Percentiles rank a stretch among this genome's conserved stretches.
These are phyloP conservation scores for Tylochromis polylepis DNA, from an alignment of 2,113 vertebrate genomes.

Conservation along the genomic window DNA sequence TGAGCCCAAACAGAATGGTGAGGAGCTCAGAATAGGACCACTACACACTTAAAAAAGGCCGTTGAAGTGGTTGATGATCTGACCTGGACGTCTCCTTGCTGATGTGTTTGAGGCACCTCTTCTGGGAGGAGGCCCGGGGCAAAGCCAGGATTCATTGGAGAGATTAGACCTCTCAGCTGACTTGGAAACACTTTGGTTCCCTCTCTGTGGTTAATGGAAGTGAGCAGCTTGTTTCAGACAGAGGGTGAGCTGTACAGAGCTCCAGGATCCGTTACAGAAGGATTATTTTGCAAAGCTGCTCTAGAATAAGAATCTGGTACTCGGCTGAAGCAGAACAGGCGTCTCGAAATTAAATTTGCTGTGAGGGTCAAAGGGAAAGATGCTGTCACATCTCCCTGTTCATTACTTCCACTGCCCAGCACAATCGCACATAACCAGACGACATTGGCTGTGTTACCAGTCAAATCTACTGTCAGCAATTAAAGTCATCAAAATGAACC, in stretches of 20 bases:
- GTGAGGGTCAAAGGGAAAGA: background rate
- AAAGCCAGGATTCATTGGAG: no score
- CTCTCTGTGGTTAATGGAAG: no score
- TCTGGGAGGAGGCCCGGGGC: no score
- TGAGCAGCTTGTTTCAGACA: background rate
- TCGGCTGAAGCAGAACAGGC: background rate
- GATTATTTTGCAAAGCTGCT: background rate
- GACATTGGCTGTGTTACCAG: background rate
- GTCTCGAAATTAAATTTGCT: background rate
- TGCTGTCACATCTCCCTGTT: background rate
- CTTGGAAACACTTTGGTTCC: no score
- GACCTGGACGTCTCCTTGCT: no score
- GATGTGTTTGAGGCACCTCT: no score
- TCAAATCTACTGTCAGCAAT: rapidly evolving
- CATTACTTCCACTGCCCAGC: background rate
- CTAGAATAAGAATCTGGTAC: background rate
- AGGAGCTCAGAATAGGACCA: no score
- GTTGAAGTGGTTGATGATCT: no score
- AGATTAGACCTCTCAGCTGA: background rate
- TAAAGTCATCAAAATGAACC: background rate
- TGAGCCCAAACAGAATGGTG: no score
- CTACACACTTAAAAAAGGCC: no score
- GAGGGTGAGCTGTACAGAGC: no score
- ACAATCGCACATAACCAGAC: background rate
- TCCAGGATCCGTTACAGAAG: no score